Percentiles rank a stretch among this genome's conserved stretches.
Conservation (phyloP, 2,113 vertebrate species). For the Paralichthys olivaceus region DNA sequence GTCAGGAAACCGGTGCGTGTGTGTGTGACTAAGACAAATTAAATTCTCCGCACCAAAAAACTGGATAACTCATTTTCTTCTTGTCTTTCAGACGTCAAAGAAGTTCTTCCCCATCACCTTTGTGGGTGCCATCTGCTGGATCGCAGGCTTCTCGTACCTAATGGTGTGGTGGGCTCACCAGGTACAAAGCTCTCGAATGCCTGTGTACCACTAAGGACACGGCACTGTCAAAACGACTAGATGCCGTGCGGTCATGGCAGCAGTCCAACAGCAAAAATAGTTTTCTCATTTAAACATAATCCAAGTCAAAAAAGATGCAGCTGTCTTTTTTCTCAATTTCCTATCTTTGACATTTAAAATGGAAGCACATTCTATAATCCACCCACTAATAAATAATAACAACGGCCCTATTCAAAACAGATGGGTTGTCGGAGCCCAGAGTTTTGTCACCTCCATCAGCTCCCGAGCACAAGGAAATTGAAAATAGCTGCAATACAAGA, state of each 20-base stretch:
- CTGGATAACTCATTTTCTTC: neutral
- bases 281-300: neutral
- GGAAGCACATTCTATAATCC: slow-evolving; percentile 24
- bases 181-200: slow-evolving; percentile 74
- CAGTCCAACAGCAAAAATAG: neutral
- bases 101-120: slow-evolving; percentile 92
- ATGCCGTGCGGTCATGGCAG: neutral
- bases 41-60: neutral
- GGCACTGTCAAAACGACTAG: too few relatives aligned
- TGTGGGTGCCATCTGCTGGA: slow-evolving; percentile 93
- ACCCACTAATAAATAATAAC: slow-evolving; percentile 24
- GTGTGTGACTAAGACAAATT: neutral
- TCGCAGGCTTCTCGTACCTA: slow-evolving; percentile 93
- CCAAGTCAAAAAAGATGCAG: neutral
- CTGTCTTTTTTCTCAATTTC: neutral
- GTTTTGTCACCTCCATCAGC: slow-evolving; percentile 11
- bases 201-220: neutral
- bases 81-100: slow-evolving; percentile 84
- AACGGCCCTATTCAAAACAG: too few relatives aligned
- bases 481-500: slow-evolving; percentile 62
- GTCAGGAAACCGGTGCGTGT: slow-evolving; percentile 87
- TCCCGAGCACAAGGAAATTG: slow-evolving; percentile 44
- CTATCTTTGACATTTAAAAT: slow-evolving; percentile 27
- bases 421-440: too few relatives aligned
- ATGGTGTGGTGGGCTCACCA: slow-evolving; percentile 99